Conservation (phyloP, 2,888 invertebrate species). For the Pyrrhia umbra region DNA sequence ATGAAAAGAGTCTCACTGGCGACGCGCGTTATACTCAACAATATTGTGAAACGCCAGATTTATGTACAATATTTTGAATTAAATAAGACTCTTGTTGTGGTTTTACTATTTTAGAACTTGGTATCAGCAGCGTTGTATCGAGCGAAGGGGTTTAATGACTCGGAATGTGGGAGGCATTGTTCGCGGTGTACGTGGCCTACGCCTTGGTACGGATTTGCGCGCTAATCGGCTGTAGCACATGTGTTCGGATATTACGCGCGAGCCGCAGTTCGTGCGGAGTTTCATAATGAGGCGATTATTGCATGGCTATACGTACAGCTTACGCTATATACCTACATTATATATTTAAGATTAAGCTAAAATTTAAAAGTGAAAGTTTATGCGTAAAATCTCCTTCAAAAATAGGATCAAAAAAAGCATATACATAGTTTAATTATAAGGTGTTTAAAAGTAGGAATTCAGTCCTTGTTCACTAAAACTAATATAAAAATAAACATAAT, state of each 20-base stretch:
- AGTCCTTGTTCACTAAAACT: too few species aligned
- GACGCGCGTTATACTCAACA: slow-evolving; percentile 21
- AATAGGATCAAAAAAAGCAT: too few species aligned
- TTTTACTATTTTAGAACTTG: neutral
- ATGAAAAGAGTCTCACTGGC: slow-evolving; percentile 31
- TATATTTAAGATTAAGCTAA: slow-evolving; percentile 2
- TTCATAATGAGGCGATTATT: slow-evolving; percentile 63
- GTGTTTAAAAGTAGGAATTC: too few species aligned
- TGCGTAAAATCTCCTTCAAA: too few species aligned
- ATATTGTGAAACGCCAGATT: slow-evolving; percentile 22
- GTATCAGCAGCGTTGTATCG: slow-evolving; percentile 27
- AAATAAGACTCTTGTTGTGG: slow-evolving; percentile 24
- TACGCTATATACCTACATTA: neutral
- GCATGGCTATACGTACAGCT: neutral
- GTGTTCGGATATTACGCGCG: slow-evolving; percentile 46
- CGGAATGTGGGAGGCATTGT: slow-evolving; percentile 39
- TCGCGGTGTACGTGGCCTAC: slow-evolving; percentile 19
- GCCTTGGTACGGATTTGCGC: slow-evolving; percentile 43
- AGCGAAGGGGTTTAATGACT: slow-evolving; percentile 34
- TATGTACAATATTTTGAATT: slow-evolving; percentile 27
- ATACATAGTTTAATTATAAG: too few species aligned
- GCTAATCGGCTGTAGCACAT: slow-evolving; percentile 48
- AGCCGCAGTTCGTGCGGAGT: slow-evolving; percentile 55
- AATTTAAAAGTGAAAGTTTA: too few species aligned
- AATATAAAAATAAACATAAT: too few species aligned